These are phyloP conservation scores for Frankliniella fusca DNA, from an alignment of 2,888 invertebrate genomes.

Conservation along the genomic window DNA sequence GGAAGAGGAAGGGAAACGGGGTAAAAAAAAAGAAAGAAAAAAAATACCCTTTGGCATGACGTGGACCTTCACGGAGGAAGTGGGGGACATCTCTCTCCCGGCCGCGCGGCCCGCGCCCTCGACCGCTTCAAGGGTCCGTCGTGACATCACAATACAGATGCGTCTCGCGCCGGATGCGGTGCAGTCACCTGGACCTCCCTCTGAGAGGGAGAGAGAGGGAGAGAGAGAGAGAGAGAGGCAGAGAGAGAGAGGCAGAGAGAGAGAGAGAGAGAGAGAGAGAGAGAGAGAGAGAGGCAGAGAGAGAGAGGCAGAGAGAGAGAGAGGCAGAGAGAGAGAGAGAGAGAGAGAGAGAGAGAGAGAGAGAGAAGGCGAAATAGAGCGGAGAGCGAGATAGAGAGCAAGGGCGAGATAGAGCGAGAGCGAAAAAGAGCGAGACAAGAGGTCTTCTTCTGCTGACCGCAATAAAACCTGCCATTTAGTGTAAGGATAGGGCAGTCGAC, in stretches of 20 bases:
- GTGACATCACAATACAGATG: too few species aligned
- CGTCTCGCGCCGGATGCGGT: too few species aligned
- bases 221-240: not conserved
- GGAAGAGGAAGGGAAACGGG: not conserved
- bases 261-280: not conserved
- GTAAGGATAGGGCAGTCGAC: too few species aligned
- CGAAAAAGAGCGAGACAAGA: not conserved
- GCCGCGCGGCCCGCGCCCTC: not conserved
- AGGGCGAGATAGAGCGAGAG: constrained; percentile 10
- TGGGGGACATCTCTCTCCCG: not conserved
- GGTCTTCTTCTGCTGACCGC: too few species aligned
- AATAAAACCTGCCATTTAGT: too few species aligned
- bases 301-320: constrained; percentile 27
- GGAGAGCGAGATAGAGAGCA: not conserved
- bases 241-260: not conserved
- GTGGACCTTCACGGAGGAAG: not conserved
- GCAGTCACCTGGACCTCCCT: too few species aligned
- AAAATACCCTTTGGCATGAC: not conserved
- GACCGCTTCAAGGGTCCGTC: too few species aligned
- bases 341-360: not conserved
- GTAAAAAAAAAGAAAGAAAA: not conserved
- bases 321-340: constrained; percentile 15
- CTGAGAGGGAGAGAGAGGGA: not conserved
- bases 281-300: constrained; percentile 22
- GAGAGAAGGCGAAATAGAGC: not conserved